Evolutionary conservation across 2,113 vertebrate species (phyloP).

Genomic region (Oreotrochilus melanogaster): DNA sequence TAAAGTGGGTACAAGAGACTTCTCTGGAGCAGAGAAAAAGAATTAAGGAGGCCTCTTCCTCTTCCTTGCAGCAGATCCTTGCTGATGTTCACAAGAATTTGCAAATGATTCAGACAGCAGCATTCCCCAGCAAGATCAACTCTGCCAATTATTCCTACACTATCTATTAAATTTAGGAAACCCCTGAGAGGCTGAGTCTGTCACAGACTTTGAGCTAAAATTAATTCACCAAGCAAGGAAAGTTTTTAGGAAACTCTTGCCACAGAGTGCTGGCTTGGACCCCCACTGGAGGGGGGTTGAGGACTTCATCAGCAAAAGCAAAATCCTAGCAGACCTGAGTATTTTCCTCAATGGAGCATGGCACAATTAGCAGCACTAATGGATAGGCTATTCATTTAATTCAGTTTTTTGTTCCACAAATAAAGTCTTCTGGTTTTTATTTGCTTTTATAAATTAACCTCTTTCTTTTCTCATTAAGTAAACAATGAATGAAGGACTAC

Average conservation of each 20-base stretch:
- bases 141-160: constrained; percentile 14
- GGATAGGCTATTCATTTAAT: constrained; percentile 34
- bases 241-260: neutral
- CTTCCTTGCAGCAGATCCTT: neutral
- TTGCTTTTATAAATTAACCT: constrained; percentile 68
- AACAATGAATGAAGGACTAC: constrained; percentile 63
- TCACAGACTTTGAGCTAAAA: neutral
- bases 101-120: neutral
- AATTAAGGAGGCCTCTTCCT: neutral
- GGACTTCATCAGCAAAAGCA: neutral
- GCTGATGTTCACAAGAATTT: neutral
- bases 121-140: neutral
- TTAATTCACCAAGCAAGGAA: neutral
- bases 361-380: constrained; percentile 45
- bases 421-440: constrained; percentile 58
- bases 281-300: neutral
- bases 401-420: constrained; percentile 60
- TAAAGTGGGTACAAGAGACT: neutral
- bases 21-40: constrained; percentile 1
- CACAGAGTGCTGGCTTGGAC: neutral
- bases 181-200: neutral
- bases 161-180: constrained; percentile 39
- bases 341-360: neutral
- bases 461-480: constrained; percentile 70
- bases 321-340: neutral